Conservation (phyloP, 2,888 invertebrate genomes). For the Seladonia tumulorum region DNA sequence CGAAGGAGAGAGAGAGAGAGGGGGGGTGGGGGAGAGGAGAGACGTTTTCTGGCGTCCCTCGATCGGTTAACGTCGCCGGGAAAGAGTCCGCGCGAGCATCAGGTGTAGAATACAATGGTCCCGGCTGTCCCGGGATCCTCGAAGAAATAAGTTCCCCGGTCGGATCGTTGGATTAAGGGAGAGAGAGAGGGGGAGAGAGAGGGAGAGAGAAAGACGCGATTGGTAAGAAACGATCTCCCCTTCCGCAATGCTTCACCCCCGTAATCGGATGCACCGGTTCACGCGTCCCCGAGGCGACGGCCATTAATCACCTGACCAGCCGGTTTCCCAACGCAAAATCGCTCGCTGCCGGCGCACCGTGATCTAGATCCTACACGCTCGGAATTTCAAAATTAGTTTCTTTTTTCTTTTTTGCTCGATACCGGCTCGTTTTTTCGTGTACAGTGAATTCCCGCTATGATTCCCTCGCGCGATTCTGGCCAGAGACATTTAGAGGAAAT, state of each 20-base stretch:
- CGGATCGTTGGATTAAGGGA: not conserved
- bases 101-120: conserved; percentile 17
- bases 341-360: conserved; percentile 20
- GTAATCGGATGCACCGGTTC: conserved; percentile 26
- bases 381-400: not conserved
- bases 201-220: not conserved
- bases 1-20: not conserved
- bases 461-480: no score
- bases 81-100: conserved; percentile 2
- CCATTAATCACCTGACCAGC: conserved; percentile 28
- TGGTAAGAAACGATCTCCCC: conserved; percentile 26
- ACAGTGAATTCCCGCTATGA: no score
- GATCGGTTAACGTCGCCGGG: not conserved
- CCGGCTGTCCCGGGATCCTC: conserved; percentile 3
- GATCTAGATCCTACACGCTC: not conserved
- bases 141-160: conserved; percentile 8
- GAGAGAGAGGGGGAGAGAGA: not conserved
- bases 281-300: conserved; percentile 33
- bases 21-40: not conserved
- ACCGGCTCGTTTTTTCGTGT: not conserved
- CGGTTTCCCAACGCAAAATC: conserved; percentile 36
- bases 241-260: not conserved
- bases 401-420: not conserved
- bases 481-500: no score
- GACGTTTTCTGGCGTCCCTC: conserved; percentile 14